Evolutionary conservation across 2,113 vertebrate species (phyloP).

Genomic region (Pelmatolapia mariae): DNA sequence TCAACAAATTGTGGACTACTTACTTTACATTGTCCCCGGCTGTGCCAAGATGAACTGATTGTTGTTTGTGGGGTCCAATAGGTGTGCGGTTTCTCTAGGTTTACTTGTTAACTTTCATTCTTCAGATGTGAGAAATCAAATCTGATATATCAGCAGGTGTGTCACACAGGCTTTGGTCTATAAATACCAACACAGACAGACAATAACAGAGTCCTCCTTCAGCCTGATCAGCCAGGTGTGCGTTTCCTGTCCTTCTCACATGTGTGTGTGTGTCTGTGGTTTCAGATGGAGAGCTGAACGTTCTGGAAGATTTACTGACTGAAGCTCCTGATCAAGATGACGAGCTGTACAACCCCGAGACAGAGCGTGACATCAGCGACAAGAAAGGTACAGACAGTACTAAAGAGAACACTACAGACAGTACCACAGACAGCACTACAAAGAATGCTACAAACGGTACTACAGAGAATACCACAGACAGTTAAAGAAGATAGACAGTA

Average conservation of each 20-base stretch:
- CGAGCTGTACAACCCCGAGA: constrained; percentile 94
- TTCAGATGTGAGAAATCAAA: not conserved
- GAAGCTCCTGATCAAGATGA: constrained; percentile 98
- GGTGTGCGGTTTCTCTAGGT: not conserved
- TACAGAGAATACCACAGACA: not conserved
- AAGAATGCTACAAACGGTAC: not conserved
- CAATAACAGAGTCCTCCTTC: not conserved
- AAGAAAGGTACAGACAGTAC: constrained; percentile 81
- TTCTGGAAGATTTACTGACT: constrained; percentile 95
- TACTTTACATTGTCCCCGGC: not conserved
- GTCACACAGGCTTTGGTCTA: not conserved
- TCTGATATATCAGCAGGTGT: not conserved
- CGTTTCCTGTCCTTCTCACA: not conserved
- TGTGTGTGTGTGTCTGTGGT: not conserved
- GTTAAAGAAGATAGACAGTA: not conserved
- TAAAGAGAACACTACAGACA: not conserved
- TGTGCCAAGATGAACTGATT: not conserved
- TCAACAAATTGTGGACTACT: not conserved
- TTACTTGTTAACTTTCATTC: not conserved
- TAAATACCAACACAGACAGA: not conserved
- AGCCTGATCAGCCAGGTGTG: not conserved
- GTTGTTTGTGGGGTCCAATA: not conserved
- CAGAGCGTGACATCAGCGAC: constrained; percentile 87
- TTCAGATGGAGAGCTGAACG: constrained; percentile 93
- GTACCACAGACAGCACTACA: not conserved